Evolutionary conservation across 2,113 vertebrate species (phyloP).

Genomic region (Aphelocoma coerulescens): DNA sequence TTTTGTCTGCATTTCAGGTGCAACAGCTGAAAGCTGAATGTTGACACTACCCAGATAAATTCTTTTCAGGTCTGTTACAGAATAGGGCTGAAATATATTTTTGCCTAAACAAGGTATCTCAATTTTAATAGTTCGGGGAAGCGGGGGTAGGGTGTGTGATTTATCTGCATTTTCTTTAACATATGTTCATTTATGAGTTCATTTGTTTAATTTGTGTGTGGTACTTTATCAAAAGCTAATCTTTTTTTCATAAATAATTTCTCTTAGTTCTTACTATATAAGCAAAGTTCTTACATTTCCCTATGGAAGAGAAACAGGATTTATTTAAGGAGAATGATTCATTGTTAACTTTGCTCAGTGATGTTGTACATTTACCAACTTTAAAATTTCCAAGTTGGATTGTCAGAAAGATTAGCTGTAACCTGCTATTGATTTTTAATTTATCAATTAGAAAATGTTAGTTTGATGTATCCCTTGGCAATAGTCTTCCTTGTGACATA

Average conservation of each 20-base stretch:
- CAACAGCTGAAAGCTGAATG: not conserved
- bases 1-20: not conserved
- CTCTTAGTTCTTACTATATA: not conserved
- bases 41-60: not conserved
- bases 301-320: not conserved
- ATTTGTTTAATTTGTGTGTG: not conserved
- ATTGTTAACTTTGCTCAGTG: not conserved
- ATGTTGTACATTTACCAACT: not conserved
- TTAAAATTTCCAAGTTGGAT: not conserved
- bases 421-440: not conserved
- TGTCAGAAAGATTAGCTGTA: not conserved
- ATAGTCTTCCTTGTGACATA: not conserved
- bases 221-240: not conserved
- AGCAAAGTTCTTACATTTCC: not conserved
- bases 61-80: not conserved
- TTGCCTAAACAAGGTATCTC: not conserved
- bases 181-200: not conserved
- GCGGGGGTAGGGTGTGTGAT: accelerated
- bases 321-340: not conserved
- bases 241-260: not conserved
- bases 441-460: not conserved
- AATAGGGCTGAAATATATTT: not conserved
- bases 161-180: not conserved
- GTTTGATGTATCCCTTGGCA: not conserved
- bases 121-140: not conserved